These are phyloP conservation scores for Nasonovia ribisnigri DNA, from an alignment of 2,888 invertebrate species.

Conservation along the genomic window DNA sequence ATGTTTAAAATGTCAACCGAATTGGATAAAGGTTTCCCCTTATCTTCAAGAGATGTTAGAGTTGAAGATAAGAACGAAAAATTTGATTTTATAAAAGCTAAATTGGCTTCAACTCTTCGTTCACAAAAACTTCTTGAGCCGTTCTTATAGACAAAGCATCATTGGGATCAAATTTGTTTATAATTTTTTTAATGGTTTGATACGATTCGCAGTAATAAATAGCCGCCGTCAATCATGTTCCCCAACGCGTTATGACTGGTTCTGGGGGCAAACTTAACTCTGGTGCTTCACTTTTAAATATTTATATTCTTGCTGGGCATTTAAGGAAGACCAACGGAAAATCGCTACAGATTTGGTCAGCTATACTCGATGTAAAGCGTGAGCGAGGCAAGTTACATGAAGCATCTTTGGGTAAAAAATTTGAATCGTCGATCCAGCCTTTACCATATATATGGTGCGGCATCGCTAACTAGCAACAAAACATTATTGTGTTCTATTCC, in stretches of 20 bases:
- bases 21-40: not conserved
- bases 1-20: conserved; percentile 29
- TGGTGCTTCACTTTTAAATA: too few relatives aligned
- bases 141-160: not conserved
- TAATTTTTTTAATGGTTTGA: conserved; percentile 20
- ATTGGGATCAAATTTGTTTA: not conserved
- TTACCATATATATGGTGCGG: too few relatives aligned
- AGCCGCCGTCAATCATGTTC: conserved; percentile 60
- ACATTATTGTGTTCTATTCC: too few relatives aligned
- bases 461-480: too few relatives aligned
- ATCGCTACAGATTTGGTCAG: too few relatives aligned
- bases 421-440: too few relatives aligned
- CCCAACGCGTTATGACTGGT: conserved; percentile 62
- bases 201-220: conserved; percentile 39
- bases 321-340: too few relatives aligned
- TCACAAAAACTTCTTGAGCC: conserved; percentile 2
- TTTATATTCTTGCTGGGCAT: too few relatives aligned
- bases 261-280: conserved; percentile 54
- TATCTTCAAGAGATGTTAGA: conserved; percentile 46
- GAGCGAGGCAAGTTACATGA: too few relatives aligned
- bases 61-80: conserved; percentile 27
- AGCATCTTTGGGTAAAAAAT: too few relatives aligned
- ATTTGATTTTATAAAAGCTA: conserved; percentile 40
- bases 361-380: too few relatives aligned
- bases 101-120: conserved; percentile 26